Percentiles rank a stretch among this genome's conserved stretches.
Evolutionary conservation across 23 tunicate species (phyloP).

Genomic region (Corella eumyota): DNA sequence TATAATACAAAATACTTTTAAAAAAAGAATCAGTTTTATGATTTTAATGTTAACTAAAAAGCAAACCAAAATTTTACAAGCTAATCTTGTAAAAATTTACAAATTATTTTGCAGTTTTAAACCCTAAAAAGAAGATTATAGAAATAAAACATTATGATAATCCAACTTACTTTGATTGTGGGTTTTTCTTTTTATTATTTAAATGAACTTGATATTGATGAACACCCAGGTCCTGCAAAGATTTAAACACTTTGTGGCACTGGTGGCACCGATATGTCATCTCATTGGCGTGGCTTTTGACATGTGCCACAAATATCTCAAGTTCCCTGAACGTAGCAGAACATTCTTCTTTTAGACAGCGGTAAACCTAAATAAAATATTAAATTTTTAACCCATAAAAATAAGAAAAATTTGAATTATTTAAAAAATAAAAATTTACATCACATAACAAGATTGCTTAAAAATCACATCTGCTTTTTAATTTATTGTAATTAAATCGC

Average conservation of each 20-base stretch:
- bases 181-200: constrained; percentile 32
- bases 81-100: no score
- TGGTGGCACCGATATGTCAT: constrained; percentile 91
- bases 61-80: no score
- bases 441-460: no score
- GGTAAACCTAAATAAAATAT: constrained; percentile 58
- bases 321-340: constrained; percentile 53
- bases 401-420: not conserved
- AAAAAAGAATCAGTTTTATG: no score
- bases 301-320: constrained; percentile 68
- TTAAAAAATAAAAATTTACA: not conserved
- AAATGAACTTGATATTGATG: constrained; percentile 88
- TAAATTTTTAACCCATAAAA: no score
- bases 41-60: no score
- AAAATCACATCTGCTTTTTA: no score
- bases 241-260: constrained; percentile 77
- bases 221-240: constrained; percentile 62
- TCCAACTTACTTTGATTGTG: constrained; percentile 29
- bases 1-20: no score
- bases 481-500: no score
- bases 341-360: constrained; percentile 77
- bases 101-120: no score
- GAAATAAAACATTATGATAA: no score
- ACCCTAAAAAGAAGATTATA: no score
- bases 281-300: constrained; percentile 52